phyloP scores from a whole-genome alignment of 2,888 invertebrate genomes.

The Ditylenchus weischeri region DNA sequence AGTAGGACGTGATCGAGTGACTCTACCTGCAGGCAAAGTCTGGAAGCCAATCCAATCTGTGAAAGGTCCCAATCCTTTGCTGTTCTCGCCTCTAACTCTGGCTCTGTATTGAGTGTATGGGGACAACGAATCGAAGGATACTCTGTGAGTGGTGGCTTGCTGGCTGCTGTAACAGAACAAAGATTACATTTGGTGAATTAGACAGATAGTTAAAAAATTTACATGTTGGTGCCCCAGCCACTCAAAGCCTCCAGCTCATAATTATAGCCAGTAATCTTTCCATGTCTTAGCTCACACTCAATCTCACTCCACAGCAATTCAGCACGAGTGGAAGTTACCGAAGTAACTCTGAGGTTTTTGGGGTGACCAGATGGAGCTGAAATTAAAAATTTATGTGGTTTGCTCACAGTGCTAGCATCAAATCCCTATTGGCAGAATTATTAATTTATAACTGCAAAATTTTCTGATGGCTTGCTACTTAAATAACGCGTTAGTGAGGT shows the following conservation, averaged over 20 bases:
- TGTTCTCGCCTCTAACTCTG: conserved; percentile 54
- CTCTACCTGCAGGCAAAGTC: conserved; percentile 44
- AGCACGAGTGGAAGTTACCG: conserved; percentile 48
- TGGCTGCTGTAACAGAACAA: not conserved
- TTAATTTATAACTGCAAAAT: too few relatives aligned
- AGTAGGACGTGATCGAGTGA: too few relatives aligned
- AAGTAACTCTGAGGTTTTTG: conserved; percentile 44
- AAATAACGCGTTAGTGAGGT: too few relatives aligned
- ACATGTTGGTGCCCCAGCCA: conserved; percentile 50
- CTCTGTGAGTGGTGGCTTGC: conserved; percentile 39
- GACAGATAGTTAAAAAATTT: conserved; percentile 3
- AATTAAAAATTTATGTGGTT: not conserved
- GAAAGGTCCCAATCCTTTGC: conserved; percentile 56
- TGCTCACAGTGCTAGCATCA: too few relatives aligned
- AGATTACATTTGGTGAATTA: too few relatives aligned
- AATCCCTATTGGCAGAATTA: too few relatives aligned
- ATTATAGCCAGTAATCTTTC: conserved; percentile 56
- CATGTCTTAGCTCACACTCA: conserved; percentile 57
- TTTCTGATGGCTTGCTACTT: too few relatives aligned
- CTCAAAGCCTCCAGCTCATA: conserved; percentile 55
- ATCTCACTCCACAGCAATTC: conserved; percentile 57
- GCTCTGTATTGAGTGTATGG: conserved; percentile 58
- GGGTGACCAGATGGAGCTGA: conserved; percentile 52
- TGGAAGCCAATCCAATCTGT: conserved; percentile 53
- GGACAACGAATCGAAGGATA: conserved; percentile 50